These are phyloP conservation scores for Sclerodermus sp. DNA, from an alignment of 2,888 invertebrate species.

Conservation along the genomic window DNA sequence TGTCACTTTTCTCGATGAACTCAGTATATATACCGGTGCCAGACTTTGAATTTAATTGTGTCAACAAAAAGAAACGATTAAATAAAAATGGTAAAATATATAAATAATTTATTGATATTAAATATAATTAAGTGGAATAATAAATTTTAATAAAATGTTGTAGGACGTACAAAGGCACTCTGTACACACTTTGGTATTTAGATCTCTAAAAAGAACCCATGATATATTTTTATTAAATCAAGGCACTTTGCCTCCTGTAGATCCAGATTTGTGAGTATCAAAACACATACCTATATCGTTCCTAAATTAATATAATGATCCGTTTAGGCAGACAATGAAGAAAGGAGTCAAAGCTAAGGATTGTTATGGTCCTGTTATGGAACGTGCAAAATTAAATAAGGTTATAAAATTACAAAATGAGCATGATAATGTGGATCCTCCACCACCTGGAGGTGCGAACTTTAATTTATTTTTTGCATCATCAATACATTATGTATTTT, in stretches of 20 bases:
- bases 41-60: too few relatives aligned
- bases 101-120: too few relatives aligned
- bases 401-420: constrained; percentile 63
- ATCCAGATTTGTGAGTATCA: constrained; percentile 76
- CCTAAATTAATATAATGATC: not conserved
- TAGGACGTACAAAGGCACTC: constrained; percentile 93
- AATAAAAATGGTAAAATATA: too few relatives aligned
- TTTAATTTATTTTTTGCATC: not conserved
- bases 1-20: too few relatives aligned
- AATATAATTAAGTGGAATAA: too few relatives aligned
- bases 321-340: constrained; percentile 70
- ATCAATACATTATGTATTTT: not conserved
- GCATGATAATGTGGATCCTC: constrained; percentile 58
- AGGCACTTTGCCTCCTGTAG: constrained; percentile 78
- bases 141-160: not conserved
- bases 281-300: not conserved
- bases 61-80: too few relatives aligned
- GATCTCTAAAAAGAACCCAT: constrained; percentile 94
- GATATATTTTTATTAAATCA: constrained; percentile 96
- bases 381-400: constrained; percentile 71
- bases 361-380: constrained; percentile 83
- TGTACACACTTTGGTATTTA: constrained; percentile 94
- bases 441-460: constrained; percentile 55
- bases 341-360: constrained; percentile 78
- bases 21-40: too few relatives aligned